phyloP scores from a whole-genome alignment of 2,797 vertebrate species.

The Pelochelys cantorii region DNA sequence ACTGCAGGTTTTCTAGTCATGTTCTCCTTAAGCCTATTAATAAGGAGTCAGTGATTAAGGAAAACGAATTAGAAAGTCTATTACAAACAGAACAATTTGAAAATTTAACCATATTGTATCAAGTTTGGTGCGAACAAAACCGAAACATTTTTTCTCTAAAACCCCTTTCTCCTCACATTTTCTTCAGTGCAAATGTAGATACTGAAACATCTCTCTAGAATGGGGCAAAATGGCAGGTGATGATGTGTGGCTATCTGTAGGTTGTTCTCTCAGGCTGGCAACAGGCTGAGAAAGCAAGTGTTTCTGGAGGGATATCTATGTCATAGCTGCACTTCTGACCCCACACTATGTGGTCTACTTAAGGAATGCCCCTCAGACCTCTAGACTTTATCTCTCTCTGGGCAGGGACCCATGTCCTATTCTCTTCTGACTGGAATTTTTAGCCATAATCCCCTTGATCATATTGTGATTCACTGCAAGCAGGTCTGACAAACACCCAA shows the following conservation, averaged over 20 bases:
- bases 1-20: background rate
- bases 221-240: background rate
- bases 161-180: background rate
- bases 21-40: conserved; percentile 3
- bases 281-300: background rate
- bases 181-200: background rate
- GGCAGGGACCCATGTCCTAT: no score
- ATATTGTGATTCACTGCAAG: no score
- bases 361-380: no score
- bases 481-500: no score
- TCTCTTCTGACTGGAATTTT: no score
- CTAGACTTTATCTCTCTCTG: no score
- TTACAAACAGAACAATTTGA: background rate
- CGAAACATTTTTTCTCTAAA: background rate
- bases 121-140: background rate
- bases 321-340: background rate
- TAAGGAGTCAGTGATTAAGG: background rate
- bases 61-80: background rate
- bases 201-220: background rate
- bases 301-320: background rate
- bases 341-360: background rate
- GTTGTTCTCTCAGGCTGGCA: background rate
- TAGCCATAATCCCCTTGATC: background rate
- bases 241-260: background rate
- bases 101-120: background rate